These are phyloP conservation scores for Ctenochaetus hawaiiensis DNA, from an alignment of 2,797 vertebrate genomes.

Conservation along the genomic window DNA sequence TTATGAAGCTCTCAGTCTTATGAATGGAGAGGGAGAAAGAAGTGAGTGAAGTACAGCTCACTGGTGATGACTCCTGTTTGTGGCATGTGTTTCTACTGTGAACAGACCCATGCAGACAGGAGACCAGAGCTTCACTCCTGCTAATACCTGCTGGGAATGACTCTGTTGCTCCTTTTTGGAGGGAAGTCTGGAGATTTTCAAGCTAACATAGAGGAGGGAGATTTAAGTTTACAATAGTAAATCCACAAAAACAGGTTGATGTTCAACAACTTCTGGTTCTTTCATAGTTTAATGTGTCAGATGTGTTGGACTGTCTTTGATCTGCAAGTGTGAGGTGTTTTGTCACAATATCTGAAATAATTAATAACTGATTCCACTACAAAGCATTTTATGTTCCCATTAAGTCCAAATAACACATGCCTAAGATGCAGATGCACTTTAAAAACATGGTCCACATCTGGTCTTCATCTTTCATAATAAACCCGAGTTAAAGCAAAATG, in stretches of 20 bases:
- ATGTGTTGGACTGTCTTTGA: too few relatives aligned
- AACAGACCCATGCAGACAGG: conserved; percentile 25
- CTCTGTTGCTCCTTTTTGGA: neutral
- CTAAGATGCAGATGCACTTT: too few relatives aligned
- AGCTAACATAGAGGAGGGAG: conserved; percentile 11
- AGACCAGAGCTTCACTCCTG: conserved; percentile 34
- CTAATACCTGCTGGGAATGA: conserved; percentile 44
- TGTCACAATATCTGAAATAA: too few relatives aligned
- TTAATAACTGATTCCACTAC: too few relatives aligned
- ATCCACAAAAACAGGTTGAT: neutral
- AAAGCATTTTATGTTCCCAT: too few relatives aligned
- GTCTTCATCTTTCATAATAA: too few relatives aligned
- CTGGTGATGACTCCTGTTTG: conserved; percentile 40
- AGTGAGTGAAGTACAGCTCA: neutral
- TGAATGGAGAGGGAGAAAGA: neutral
- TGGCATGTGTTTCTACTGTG: conserved; percentile 47
- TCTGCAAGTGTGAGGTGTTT: too few relatives aligned
- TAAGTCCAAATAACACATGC: too few relatives aligned
- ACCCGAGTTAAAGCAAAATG: too few relatives aligned
- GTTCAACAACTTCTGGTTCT: neutral
- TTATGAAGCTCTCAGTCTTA: too few relatives aligned
- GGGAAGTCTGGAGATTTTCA: conserved; percentile 28
- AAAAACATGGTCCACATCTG: too few relatives aligned
- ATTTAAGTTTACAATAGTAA: neutral
- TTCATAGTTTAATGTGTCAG: too few relatives aligned